These are phyloP conservation scores for Acipenser oxyrinchus DNA, from an alignment of 2,797 vertebrate genomes.

Conservation along the genomic window DNA sequence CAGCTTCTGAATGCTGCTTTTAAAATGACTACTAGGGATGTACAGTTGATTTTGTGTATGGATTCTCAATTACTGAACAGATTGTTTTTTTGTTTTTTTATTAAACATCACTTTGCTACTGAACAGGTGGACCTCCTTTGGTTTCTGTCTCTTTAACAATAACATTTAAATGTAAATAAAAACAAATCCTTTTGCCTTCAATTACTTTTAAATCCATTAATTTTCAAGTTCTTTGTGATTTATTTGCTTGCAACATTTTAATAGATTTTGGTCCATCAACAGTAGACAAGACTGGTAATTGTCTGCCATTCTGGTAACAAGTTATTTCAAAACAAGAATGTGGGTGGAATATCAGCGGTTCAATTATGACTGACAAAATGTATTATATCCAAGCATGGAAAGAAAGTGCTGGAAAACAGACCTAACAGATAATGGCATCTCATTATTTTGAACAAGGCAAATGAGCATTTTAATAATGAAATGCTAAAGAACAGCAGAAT, in stretches of 20 bases:
- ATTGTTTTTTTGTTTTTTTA: no score
- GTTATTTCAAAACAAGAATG: conserved; percentile 24
- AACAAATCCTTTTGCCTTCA: conserved; percentile 6
- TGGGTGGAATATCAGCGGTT: conserved; percentile 31
- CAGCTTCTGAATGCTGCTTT: no score
- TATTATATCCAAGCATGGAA: conserved; percentile 17
- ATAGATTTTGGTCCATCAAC: conserved; percentile 32
- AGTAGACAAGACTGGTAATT: conserved; percentile 9
- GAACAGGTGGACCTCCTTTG: no score
- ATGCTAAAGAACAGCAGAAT: conserved; percentile 15
- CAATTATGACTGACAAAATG: conserved; percentile 26
- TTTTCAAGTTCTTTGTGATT: conserved; percentile 12
- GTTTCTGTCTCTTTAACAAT: no score
- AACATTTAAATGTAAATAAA: conserved; percentile 10
- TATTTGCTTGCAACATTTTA: conserved; percentile 30
- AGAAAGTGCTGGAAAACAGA: conserved; percentile 20
- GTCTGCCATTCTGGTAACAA: conserved; percentile 13
- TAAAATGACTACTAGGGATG: no score
- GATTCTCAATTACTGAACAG: no score
- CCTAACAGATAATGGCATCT: conserved; percentile 29
- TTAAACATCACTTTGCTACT: no score
- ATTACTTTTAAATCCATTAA: conserved; percentile 16
- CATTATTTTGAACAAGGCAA: conserved; percentile 24
- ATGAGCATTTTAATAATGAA: conserved; percentile 22
- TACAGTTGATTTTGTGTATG: no score